Evolutionary conservation across 2,888 invertebrate species (phyloP), one percentile per base, ranked within the genome.

Genomic region (Nezara viridula): DNA sequence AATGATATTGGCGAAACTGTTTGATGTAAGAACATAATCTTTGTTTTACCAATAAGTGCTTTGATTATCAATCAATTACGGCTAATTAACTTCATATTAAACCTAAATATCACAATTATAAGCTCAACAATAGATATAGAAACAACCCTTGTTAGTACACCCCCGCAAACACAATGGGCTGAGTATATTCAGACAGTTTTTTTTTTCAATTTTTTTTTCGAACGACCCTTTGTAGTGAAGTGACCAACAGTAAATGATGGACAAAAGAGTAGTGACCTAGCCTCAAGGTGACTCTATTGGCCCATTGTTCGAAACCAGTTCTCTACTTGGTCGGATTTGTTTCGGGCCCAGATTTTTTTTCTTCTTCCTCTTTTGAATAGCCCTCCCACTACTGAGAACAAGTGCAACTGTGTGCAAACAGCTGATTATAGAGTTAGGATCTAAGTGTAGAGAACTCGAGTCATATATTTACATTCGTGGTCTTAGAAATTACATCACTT

Each of bases 251-350:
- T 77, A n/a, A 77, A 24, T 12, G 44, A 44, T 12, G 9, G 24
- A 77, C 77, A 77, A 77, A 77, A 24, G 77, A n/a, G 40, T 21
- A 44, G 77, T 77, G 77, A 77, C 77, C 77, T 77, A 77, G 77
- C 77, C 44, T 44, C 77, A 77, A 77, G 77, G 77, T 77, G 44
- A 77, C 77, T 77, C 77, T 24, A 77, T 77, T 44, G 21, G 77
- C 21, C 44, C 40, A 40, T 77, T 77, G 77, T 77, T 12, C 24
- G 44, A 16, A 77, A 77, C 77, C 77, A 77, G 77, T 77, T 77
- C 44, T n/a, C 9, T 24, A 24, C 77, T 77, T 77, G 66, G 27
- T 44, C 77, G 37, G 77, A 24, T 77, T 77, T 44, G 77, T 44
- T 77, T 77, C 77, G 77, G 77, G 10, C 16, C 44, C 12, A 21